Percentiles rank a stretch among this genome's conserved stretches.
phyloP scores from a whole-genome alignment of 2,888 invertebrate genomes.

The Hirtodrosophila histrioides region DNA sequence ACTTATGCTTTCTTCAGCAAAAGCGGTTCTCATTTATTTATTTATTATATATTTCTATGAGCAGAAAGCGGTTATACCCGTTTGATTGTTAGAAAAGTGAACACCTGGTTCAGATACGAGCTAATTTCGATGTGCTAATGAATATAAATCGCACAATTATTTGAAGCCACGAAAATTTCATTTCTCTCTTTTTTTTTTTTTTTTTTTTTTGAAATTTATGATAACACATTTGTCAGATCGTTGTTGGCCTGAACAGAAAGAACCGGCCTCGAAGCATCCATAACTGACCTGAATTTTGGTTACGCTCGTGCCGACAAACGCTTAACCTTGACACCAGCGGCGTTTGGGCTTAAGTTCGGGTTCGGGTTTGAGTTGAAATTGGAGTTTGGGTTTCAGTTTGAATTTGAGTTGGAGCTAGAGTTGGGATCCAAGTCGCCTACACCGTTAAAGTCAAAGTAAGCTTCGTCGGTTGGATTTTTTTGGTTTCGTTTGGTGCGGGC shows the following conservation, averaged over 20 bases:
- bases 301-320: conserved; percentile 69
- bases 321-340: conserved; percentile 75
- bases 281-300: conserved; percentile 66
- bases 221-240: conserved; percentile 58
- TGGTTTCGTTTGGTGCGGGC: conserved; percentile 29
- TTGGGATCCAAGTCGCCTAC: conserved; percentile 18
- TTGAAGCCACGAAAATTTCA: conserved; percentile 56
- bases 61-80: conserved; percentile 1
- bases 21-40: too few relatives aligned
- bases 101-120: conserved; percentile 9
- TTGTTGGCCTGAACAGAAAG: conserved; percentile 13
- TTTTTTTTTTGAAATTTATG: conserved; percentile 59
- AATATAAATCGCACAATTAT: conserved; percentile 65
- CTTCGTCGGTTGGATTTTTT: conserved; percentile 15
- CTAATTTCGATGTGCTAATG: conserved; percentile 54
- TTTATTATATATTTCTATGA: too few relatives aligned
- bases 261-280: background rate
- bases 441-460: conserved; percentile 61
- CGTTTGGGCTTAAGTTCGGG: conserved; percentile 19
- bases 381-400: background rate
- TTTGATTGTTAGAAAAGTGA: background rate
- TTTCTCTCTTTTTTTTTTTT: conserved; percentile 20
- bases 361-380: conserved; percentile 7
- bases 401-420: conserved; percentile 5
- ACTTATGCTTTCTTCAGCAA: too few relatives aligned